Evolutionary conservation across 2,797 vertebrate species (phyloP).

Genomic region (Rousettus madagascariensis): DNA sequence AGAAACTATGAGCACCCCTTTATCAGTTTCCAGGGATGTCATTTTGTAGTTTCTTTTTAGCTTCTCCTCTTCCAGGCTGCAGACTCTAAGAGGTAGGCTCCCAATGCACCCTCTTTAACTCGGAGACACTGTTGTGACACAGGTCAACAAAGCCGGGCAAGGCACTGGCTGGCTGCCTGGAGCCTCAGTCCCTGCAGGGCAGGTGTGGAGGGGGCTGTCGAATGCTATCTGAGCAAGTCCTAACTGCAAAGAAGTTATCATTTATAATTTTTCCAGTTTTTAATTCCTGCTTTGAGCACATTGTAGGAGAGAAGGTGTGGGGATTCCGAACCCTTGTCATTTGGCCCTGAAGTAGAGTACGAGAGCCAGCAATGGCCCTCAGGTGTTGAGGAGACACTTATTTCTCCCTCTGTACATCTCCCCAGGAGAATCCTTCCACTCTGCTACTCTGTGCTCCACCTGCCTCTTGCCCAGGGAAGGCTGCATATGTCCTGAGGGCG

Average conservation of each 20-base stretch:
- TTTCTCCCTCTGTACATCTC: not conserved
- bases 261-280: slow-evolving; percentile 52
- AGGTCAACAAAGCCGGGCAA: slow-evolving; percentile 29
- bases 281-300: not conserved
- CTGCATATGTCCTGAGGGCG: rapidly evolving
- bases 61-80: not conserved
- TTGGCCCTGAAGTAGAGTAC: slow-evolving; percentile 41
- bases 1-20: not conserved
- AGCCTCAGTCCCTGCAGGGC: slow-evolving; percentile 69
- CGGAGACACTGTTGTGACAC: not conserved
- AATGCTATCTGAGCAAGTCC: not conserved
- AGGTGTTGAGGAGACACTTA: not conserved
- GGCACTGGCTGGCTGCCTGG: not conserved
- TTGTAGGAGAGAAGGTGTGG: slow-evolving; percentile 38
- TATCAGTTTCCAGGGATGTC: not conserved
- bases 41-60: not conserved
- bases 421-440: not conserved
- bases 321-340: slow-evolving; percentile 66
- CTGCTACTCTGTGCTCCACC: not conserved
- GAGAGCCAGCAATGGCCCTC: slow-evolving; percentile 38
- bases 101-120: slow-evolving; percentile 19
- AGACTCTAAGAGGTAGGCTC: slow-evolving; percentile 30
- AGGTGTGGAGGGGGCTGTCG: not conserved
- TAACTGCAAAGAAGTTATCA: not conserved
- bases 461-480: not conserved